Base-by-base conservation (phyloP, 2,113 vertebrate species). In the Podiceps cristatus region DNA sequence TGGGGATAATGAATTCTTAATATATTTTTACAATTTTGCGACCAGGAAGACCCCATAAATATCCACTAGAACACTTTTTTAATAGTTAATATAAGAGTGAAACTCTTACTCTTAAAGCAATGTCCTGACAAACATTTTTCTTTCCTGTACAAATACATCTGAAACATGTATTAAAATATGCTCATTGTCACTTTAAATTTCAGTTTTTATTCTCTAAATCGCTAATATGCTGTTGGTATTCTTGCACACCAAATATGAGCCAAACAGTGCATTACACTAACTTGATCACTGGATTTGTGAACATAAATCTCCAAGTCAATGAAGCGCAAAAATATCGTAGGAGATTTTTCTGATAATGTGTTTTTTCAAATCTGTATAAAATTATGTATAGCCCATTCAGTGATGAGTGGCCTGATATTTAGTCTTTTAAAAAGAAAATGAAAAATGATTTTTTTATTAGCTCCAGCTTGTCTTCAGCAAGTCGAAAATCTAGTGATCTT, bases 201-300 rank as follows among this genome's bases (percentile, higher is more conserved):
- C 96, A 94, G 69, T 93, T 92, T 64, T 79, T 93, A 67, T 24
- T 81, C 78, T 96, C 77, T 82, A 18, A 96, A 81, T 85, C 10
- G 86, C 93, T 96, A 88, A 96, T 25, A 96, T 96, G 86, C 98
- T 96, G 71, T 98, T 97, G 98, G 98, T 97, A 97, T 96, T 97
- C 95, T 94, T 93, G 97, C 94, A 92, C 86, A 98, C 98, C 98
- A 98, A 97, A 98, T 98, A 97, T 67, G 95, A 98, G 96, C 98
- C 98, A 84, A 90, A 86, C 96, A 85, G 98, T 98, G 97, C 98
- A 96, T 98, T 97, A 97, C 93, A 96, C 97, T 98, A 94, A 96
- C 96, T 91, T 82, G 96, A 64, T 96, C 93, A 81, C 94, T 96
- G 92, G 87, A 66, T 94, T 92, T 96, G 77, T 62, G 67, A 91